Evolutionary conservation across 2,797 vertebrate species (phyloP).

Genomic region (Dromococcyx pavoninus): DNA sequence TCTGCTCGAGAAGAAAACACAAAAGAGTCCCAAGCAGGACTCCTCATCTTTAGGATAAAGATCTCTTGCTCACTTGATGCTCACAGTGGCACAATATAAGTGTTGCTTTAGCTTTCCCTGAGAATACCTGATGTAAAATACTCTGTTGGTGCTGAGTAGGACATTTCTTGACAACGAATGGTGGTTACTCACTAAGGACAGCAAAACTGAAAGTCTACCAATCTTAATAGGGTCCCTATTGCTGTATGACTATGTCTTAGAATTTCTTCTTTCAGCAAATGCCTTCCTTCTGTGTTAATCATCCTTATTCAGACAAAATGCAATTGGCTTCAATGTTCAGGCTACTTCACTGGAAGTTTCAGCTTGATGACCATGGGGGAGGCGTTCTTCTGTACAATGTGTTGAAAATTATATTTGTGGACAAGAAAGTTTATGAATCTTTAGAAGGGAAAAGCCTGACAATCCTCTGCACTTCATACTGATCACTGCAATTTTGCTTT

Average conservation of each 20-base stretch:
- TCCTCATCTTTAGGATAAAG: neutral
- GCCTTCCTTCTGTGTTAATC: neutral
- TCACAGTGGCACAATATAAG: accelerated
- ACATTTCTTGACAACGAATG: neutral
- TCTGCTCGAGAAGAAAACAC: neutral
- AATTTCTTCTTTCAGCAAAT: neutral
- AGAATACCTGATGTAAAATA: neutral
- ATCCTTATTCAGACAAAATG: neutral
- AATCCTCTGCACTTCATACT: neutral
- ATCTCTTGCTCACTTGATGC: neutral
- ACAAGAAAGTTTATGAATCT: neutral
- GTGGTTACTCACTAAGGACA: neutral
- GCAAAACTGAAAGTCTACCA: neutral
- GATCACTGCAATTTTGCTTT: neutral
- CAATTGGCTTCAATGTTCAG: accelerated
- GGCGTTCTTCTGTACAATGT: neutral
- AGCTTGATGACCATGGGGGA: neutral
- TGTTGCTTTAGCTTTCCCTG: neutral
- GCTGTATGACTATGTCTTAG: neutral
- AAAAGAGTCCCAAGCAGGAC: neutral
- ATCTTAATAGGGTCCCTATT: neutral
- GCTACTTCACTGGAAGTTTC: neutral
- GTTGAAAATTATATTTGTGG: neutral
- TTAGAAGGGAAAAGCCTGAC: neutral
- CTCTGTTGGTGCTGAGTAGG: neutral